These are phyloP conservation scores for Collichthys lucidus DNA, from an alignment of 2,113 vertebrate species.

Conservation along the genomic window DNA sequence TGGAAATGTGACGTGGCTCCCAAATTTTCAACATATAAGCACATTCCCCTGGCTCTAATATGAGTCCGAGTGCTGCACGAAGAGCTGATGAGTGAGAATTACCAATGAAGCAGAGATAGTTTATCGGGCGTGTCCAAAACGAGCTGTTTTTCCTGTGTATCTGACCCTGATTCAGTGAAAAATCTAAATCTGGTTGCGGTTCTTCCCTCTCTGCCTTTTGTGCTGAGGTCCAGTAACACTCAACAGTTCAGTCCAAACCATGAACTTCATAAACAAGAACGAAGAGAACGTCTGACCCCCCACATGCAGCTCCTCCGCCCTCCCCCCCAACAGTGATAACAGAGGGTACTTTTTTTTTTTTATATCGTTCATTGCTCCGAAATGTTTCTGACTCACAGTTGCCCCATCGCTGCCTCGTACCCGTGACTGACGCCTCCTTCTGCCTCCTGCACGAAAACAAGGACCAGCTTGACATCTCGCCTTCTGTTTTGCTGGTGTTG, in stretches of 20 bases:
- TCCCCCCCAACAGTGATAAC: constrained; percentile 28
- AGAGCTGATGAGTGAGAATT: constrained; percentile 38
- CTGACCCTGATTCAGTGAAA: constrained; percentile 22
- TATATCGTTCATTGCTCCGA: constrained; percentile 27
- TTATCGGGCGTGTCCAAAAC: constrained; percentile 52
- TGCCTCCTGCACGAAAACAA: constrained; percentile 23
- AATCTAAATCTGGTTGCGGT: constrained; percentile 55
- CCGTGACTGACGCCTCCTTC: constrained; percentile 48
- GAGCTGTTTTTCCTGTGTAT: constrained; percentile 46
- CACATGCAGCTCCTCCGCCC: constrained; percentile 27
- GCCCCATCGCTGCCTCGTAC: constrained; percentile 42
- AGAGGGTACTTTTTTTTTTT: constrained; percentile 12
- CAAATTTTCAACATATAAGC: constrained; percentile 9
- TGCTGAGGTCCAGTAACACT: constrained; percentile 35
- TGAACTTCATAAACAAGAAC: constrained; percentile 58
- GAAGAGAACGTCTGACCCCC: constrained; percentile 43
- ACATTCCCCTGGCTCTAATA: constrained; percentile 28
- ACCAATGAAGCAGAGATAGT: constrained; percentile 52
- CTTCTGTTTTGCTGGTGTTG: constrained; percentile 71
- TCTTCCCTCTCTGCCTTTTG: constrained; percentile 8
- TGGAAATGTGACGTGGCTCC: constrained; percentile 15
- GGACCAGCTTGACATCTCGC: constrained; percentile 60
- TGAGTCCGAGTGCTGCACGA: constrained; percentile 45
- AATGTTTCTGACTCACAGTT: constrained; percentile 75
- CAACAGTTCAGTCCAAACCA: constrained; percentile 40